phyloP scores from a whole-genome alignment of 2,888 invertebrate species.

The Orchesellides sinensis region DNA sequence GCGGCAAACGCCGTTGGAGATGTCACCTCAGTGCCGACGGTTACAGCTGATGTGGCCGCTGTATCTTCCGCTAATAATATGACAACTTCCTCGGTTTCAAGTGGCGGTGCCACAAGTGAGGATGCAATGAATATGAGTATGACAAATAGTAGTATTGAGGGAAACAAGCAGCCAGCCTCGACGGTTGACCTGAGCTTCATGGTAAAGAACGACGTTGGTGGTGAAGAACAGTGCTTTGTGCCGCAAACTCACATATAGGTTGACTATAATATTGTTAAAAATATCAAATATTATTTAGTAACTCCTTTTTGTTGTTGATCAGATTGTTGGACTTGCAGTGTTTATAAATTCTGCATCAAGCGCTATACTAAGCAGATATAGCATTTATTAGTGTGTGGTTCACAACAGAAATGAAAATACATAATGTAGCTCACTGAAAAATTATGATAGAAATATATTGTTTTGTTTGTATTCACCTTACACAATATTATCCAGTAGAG shows the following conservation, averaged over 20 bases:
- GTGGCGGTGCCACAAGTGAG: conserved; percentile 64
- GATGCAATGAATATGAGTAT: conserved; percentile 68
- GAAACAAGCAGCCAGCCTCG: conserved; percentile 57
- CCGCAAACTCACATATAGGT: conserved; percentile 67
- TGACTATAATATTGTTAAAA: conserved; percentile 18
- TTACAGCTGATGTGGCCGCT: conserved; percentile 64
- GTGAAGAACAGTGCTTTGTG: conserved; percentile 69
- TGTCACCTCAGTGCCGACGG: conserved; percentile 58
- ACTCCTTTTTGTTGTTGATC: conserved; percentile 17
- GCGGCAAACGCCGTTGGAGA: conserved; percentile 58
- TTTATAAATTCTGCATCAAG: not conserved
- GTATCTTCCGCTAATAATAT: conserved; percentile 69
- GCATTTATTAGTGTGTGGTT: not conserved
- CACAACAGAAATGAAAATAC: conserved; percentile 1
- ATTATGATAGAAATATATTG: conserved; percentile 22
- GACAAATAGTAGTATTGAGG: conserved; percentile 65
- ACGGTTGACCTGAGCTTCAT: conserved; percentile 69
- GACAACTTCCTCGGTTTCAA: conserved; percentile 62
- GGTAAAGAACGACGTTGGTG: conserved; percentile 65
- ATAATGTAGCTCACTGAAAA: conserved; percentile 50
- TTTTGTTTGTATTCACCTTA: conserved; percentile 53
- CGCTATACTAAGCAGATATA: not conserved
- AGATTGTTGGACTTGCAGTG: conserved; percentile 15
- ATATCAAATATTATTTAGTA: conserved; percentile 18
- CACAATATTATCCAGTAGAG: conserved; percentile 31